Evolutionary conservation across 2,113 vertebrate species (phyloP), one percentile per base, ranked within the genome.

Genomic region (Lepisosteus osseus): DNA sequence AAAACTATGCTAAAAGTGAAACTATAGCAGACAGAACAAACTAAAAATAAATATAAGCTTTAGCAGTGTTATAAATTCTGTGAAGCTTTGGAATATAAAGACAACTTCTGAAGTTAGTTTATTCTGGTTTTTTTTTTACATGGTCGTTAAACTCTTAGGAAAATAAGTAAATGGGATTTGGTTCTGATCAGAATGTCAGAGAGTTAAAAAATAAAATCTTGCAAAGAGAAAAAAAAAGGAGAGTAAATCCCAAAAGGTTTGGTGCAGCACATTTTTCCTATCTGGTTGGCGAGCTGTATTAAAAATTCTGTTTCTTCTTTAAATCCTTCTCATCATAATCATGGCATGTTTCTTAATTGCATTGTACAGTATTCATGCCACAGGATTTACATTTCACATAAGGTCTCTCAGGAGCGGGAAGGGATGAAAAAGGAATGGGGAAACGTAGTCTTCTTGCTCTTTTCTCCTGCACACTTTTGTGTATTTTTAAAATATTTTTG

Each of bases 291-390:
- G 8, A 29, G 41, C 13, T 40, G 45, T 55, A 65, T 65, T 55
- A 72, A 65, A 13, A 51, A 72, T 65, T 65, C 61, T 42, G 45
- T 55, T 72, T 72, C 62, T 64, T 72, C 29, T 42, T 42, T 13
- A 62, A 70, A 62, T 17, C 14, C 56, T 42, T 44, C 55, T 40
- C 61, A 63, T 71, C 61, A 64, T 15, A 40, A 71, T 63, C 47
- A 65, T 63, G 12, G 44, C 47, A 41, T 65, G 47, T 55, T 55
- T 43, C 51, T 15, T 65, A 72, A 65, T 72, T 61, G 47, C 42
- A 55, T 13, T 65, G 61, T 72, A 41, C 70, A 42, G 44, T 56
- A 65, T 54, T 55, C 17, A 41, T 65, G 70, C 11, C 56, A 43
- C 42, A 15, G 12, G 15, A 72, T 70, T 42, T 66, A 7, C 59